Percentiles rank a stretch among this genome's conserved stretches.
Conservation (phyloP, 2,113 vertebrate genomes). For the Pollimyrus isidori region DNA sequence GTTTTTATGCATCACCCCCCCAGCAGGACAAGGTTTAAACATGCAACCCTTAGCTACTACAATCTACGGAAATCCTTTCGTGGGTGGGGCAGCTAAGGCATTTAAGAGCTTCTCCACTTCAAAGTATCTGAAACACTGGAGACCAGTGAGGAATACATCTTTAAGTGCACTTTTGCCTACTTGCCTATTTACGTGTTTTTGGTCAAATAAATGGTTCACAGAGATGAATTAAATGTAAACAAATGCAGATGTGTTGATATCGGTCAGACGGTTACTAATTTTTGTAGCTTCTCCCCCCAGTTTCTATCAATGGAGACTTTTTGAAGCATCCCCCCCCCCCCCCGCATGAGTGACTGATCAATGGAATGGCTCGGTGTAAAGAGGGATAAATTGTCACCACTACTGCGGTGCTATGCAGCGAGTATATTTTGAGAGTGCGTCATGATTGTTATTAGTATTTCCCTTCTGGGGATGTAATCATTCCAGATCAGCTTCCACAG, state of each 20-base stretch:
- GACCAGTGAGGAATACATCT: background rate
- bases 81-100: background rate
- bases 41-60: background rate
- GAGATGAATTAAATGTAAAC: background rate
- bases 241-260: no score
- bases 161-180: background rate
- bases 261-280: no score
- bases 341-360: background rate
- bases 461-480: background rate
- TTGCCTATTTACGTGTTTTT: background rate
- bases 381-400: background rate
- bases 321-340: rapidly evolving
- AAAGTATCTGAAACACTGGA: background rate
- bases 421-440: background rate
- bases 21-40: background rate
- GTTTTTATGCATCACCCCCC: background rate
- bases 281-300: no score
- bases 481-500: background rate
- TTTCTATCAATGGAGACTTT: background rate
- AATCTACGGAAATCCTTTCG: background rate
- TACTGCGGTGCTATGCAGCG: background rate
- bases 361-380: background rate
- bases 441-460: background rate
- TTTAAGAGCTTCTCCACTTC: background rate
- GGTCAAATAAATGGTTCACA: background rate